Percentiles rank a stretch among this genome's conserved stretches.
Evolutionary conservation across 1,140 invertebrate species (phyloP).

Genomic region (Triops cancriformis): DNA sequence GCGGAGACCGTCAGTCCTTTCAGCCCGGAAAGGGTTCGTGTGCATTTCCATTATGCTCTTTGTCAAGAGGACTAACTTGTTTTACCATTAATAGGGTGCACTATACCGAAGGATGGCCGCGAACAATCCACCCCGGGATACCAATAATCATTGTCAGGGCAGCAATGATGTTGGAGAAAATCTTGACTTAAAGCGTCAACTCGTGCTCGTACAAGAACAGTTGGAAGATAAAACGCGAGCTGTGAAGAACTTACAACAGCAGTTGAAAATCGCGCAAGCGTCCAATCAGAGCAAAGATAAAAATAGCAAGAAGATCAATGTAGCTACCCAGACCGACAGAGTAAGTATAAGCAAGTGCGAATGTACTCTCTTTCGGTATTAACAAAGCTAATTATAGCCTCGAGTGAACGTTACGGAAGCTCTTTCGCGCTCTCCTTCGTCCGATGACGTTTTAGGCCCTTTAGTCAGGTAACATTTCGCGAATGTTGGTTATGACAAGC

Average conservation of each 20-base stretch:
- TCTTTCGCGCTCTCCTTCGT: neutral
- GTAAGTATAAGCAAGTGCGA: neutral
- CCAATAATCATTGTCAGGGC: neutral
- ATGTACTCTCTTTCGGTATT: neutral
- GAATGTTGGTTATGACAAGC: neutral
- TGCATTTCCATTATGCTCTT: neutral
- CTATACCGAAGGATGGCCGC: neutral
- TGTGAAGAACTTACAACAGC: neutral
- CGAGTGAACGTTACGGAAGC: neutral
- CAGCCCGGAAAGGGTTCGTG: neutral
- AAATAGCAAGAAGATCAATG: constrained; percentile 6
- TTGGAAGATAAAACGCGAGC: neutral
- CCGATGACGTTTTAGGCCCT: neutral
- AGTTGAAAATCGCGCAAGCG: neutral
- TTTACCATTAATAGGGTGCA: neutral
- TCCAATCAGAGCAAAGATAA: neutral
- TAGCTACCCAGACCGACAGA: neutral
- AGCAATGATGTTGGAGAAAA: neutral
- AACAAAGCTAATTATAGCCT: neutral
- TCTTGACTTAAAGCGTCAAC: neutral
- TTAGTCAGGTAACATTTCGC: neutral
- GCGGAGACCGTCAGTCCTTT: neutral
- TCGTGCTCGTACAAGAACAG: neutral
- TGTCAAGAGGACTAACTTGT: neutral
- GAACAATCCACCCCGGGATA: neutral